Evolutionary conservation across 2,113 vertebrate genomes (phyloP).

Genomic region (Rhinopithecus roxellana): DNA sequence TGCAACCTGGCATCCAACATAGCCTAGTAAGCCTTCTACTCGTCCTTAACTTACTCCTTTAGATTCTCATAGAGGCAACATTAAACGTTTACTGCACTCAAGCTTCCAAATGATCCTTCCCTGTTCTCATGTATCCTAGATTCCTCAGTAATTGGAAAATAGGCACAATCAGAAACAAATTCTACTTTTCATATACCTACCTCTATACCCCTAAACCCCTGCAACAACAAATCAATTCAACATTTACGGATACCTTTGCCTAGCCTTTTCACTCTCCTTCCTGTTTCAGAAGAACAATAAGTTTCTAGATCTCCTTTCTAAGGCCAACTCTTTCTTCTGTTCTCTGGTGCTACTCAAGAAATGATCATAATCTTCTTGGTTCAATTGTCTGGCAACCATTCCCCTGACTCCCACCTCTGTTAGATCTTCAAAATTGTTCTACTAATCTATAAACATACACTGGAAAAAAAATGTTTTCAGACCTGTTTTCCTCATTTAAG

Average conservation of each 20-base stretch:
- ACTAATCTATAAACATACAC: neutral
- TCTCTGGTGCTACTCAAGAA: neutral
- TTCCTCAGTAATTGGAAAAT: neutral
- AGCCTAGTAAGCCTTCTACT: neutral
- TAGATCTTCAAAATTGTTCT: neutral
- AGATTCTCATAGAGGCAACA: neutral
- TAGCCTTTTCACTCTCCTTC: neutral
- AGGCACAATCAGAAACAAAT: neutral
- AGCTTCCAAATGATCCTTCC: neutral
- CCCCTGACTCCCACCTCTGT: neutral
- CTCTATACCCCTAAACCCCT: neutral
- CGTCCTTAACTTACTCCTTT: neutral
- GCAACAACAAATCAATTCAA: neutral
- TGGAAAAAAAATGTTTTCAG: neutral
- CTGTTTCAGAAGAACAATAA: neutral
- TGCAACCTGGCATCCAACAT: neutral
- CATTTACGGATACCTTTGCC: neutral
- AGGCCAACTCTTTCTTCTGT: neutral
- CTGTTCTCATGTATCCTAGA: neutral
- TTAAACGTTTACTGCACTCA: conserved; percentile 2
- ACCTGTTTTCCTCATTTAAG: neutral
- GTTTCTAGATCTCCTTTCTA: neutral
- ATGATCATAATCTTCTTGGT: neutral
- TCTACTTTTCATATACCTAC: neutral
- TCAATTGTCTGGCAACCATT: neutral